Conservation (phyloP, 2,113 vertebrate genomes). For the Nycticorax nycticorax region DNA sequence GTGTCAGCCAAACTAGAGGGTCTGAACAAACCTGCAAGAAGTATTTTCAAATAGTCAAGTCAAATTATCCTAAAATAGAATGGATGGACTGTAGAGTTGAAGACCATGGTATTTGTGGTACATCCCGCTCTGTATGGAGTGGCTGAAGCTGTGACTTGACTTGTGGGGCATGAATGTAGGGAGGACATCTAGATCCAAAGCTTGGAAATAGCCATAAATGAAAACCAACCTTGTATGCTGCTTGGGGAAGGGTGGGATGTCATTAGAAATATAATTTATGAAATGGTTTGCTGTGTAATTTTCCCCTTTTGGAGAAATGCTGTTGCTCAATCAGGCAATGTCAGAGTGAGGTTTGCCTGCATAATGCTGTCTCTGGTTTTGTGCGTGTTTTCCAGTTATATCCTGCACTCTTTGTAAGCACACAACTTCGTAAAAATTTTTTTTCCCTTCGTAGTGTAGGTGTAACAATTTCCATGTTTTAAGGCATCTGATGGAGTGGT, state of each 20-base stretch:
- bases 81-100: neutral
- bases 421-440: neutral
- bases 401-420: neutral
- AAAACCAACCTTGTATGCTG: neutral
- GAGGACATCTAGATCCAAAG: neutral
- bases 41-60: neutral
- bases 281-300: neutral
- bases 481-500: neutral
- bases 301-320: neutral
- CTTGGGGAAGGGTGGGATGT: neutral
- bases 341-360: neutral
- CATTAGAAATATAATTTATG: neutral
- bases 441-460: neutral
- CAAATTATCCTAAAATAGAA: neutral
- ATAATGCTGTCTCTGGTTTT: neutral
- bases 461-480: neutral
- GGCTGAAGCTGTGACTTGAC: neutral
- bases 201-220: neutral
- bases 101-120: neutral
- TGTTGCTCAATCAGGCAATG: neutral
- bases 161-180: neutral
- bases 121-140: rapidly evolving
- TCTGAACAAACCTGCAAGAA: neutral
- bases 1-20: neutral
- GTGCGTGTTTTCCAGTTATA: neutral